Conservation (phyloP, 1,140 invertebrate genomes). For the Hesperophylax magnus region DNA sequence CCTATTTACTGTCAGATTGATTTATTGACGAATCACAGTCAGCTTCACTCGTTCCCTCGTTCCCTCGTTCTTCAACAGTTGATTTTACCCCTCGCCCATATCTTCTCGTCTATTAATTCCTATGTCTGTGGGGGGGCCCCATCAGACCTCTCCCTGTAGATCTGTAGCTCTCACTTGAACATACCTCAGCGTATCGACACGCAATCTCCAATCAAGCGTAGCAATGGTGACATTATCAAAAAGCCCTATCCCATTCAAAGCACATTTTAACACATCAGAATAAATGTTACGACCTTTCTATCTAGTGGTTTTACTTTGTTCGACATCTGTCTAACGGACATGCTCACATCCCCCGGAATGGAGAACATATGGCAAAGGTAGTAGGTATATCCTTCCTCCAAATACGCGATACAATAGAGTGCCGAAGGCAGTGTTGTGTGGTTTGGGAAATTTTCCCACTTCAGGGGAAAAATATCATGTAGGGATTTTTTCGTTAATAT, state of each 20-base stretch:
- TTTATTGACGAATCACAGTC: no score
- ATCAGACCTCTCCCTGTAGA: background rate
- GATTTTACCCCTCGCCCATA: no score
- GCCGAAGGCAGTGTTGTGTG: background rate
- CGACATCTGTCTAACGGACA: background rate
- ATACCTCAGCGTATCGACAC: background rate
- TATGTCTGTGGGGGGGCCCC: no score
- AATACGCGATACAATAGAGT: conserved; percentile 22
- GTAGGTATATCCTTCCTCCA: background rate
- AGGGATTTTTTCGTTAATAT: no score
- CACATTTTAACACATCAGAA: background rate
- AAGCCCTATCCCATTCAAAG: background rate
- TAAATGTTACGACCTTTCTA: background rate
- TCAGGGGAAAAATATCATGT: no score
- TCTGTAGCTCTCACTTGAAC: conserved; percentile 16
- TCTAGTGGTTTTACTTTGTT: background rate
- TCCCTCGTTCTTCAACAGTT: no score
- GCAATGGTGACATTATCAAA: background rate
- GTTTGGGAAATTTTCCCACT: no score
- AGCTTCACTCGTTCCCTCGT: no score
- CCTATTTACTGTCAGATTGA: no score
- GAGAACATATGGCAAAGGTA: background rate
- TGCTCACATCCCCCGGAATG: background rate
- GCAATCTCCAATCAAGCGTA: background rate
- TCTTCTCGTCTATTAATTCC: no score